Conservation (phyloP, 2,113 vertebrate genomes). For the Picathartes gymnocephalus region DNA sequence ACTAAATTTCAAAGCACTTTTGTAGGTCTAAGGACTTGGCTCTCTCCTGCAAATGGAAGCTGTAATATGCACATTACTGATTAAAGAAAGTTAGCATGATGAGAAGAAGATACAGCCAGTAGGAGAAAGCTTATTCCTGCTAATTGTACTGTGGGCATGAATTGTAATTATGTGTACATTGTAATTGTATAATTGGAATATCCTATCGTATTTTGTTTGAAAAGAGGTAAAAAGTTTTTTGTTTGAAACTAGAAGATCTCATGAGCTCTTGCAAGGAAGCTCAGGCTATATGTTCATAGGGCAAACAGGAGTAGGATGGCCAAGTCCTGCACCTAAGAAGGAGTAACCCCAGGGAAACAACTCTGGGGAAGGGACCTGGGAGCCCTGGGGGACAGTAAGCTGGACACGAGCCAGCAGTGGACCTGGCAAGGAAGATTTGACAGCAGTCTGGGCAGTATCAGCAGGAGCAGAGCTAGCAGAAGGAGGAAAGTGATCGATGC, state of each 20-base stretch:
- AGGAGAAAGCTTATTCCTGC: neutral
- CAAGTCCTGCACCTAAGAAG: neutral
- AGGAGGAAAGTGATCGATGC: neutral
- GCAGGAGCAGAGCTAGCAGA: neutral
- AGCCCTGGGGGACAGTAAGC: neutral
- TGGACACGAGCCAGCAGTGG: neutral
- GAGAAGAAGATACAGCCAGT: neutral
- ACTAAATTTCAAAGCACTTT: neutral
- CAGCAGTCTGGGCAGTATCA: neutral
- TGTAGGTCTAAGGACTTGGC: neutral
- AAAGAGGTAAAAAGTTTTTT: neutral
- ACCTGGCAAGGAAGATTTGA: neutral
- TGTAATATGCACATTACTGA: neutral
- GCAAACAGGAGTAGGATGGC: neutral
- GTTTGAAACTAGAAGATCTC: neutral
- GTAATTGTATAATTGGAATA: neutral
- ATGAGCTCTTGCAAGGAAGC: neutral
- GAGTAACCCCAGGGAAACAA: neutral
- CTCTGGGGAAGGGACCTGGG: neutral
- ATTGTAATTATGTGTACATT: neutral
- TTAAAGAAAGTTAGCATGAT: neutral
- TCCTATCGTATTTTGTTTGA: neutral
- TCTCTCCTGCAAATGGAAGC: neutral
- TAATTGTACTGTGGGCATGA: neutral
- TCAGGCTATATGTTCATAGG: neutral